Conservation (phyloP, 2,113 vertebrate species). For the Dolichotis patagonum region DNA sequence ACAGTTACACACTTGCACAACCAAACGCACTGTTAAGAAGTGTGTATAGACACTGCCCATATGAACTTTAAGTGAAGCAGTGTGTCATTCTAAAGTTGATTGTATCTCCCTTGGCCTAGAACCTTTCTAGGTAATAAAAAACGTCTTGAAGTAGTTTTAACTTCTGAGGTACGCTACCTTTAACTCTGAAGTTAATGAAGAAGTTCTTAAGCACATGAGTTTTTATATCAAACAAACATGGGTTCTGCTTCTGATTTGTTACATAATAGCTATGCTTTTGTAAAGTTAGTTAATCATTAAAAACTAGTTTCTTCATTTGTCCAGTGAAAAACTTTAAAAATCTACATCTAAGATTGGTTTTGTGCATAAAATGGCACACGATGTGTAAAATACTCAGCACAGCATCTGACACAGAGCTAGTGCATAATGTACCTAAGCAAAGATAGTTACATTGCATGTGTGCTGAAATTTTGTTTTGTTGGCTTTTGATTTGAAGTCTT, state of each 20-base stretch:
- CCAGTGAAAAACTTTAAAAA: not conserved
- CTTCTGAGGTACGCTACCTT: not conserved
- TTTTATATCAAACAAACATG: conserved; percentile 8
- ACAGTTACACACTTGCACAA: not conserved
- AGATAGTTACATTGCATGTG: not conserved
- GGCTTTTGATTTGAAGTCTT: not conserved
- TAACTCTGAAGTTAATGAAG: not conserved
- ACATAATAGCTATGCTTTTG: not conserved
- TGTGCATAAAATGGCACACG: not conserved
- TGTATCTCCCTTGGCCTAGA: not conserved
- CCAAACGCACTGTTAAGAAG: not conserved
- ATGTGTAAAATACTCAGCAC: not conserved
- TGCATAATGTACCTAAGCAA: not conserved
- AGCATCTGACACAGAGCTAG: not conserved
- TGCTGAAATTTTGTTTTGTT: conserved; percentile 24
- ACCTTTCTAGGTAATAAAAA: not conserved
- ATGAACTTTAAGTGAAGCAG: not conserved
- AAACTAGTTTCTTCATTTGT: not conserved
- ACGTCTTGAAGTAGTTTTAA: not conserved
- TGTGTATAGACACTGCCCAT: not conserved
- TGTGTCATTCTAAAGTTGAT: not conserved
- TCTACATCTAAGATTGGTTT: not conserved
- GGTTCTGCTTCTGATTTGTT: not conserved
- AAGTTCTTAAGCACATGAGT: not conserved
- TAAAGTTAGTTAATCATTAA: not conserved